Evolutionary conservation across 2,888 invertebrate genomes (phyloP).

Genomic region (Lithosia quadra): DNA sequence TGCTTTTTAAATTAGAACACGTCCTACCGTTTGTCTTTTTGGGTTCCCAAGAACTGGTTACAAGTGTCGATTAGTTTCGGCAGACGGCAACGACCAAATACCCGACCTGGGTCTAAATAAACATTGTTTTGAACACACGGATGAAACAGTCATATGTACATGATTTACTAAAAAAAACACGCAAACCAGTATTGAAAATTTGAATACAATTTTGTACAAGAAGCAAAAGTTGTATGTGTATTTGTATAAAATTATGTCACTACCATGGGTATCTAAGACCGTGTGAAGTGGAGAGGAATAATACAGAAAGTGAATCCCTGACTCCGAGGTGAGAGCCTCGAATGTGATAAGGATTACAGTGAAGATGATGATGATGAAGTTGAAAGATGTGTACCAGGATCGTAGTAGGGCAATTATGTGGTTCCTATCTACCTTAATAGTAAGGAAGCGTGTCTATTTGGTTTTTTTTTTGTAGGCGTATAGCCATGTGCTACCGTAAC

Average conservation of each 20-base stretch:
- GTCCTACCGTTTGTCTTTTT: slow-evolving; percentile 50
- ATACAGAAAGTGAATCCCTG: no score
- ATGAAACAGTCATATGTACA: slow-evolving; percentile 20
- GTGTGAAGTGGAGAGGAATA: no score
- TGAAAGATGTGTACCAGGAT: no score
- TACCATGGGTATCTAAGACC: no score
- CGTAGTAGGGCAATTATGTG: slow-evolving; percentile 42
- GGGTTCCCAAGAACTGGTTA: slow-evolving; percentile 48
- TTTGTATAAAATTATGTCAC: no score
- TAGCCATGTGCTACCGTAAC: background rate
- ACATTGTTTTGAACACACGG: slow-evolving; percentile 56
- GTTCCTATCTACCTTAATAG: background rate
- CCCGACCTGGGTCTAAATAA: slow-evolving; percentile 48
- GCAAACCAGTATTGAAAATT: no score
- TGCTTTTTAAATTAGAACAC: slow-evolving; percentile 57
- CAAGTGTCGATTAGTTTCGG: slow-evolving; percentile 56
- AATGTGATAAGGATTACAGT: no score
- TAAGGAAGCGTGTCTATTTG: background rate
- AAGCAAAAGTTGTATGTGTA: background rate
- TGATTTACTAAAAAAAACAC: no score
- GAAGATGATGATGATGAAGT: no score
- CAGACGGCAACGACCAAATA: slow-evolving; percentile 37
- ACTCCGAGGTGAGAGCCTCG: no score
- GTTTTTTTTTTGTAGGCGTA: background rate
- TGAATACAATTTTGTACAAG: background rate